phyloP scores from a whole-genome alignment of 2,113 vertebrate species.

The Pristiophorus japonicus region DNA sequence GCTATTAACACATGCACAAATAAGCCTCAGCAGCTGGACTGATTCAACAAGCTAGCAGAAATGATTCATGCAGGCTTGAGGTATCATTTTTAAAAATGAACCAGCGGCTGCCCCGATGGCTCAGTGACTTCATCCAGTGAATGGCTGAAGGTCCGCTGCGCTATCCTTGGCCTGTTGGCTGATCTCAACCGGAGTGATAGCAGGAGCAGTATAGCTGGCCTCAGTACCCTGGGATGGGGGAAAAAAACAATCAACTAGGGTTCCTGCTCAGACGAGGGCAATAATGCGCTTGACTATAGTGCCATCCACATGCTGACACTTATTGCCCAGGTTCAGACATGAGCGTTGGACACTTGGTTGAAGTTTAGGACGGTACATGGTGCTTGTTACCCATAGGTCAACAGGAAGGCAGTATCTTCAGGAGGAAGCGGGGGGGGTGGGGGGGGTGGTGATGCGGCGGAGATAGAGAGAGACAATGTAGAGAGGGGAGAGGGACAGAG shows the following conservation, averaged over 20 bases:
- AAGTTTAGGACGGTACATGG: background rate
- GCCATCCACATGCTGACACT: background rate
- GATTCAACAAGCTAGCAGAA: background rate
- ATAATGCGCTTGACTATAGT: background rate
- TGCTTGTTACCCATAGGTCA: background rate
- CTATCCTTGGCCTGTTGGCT: background rate
- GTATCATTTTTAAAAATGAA: no score
- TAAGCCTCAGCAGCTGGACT: background rate
- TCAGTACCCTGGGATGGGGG: background rate
- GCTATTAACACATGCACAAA: background rate
- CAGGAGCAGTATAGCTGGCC: background rate
- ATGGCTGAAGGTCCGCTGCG: background rate
- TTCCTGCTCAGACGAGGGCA: background rate
- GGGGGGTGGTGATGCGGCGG: no score
- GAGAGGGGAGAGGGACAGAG: rapidly evolving
- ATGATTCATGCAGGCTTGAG: background rate
- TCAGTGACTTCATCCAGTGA: background rate
- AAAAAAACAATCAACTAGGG: background rate
- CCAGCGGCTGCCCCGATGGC: background rate
- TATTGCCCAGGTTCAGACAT: background rate
- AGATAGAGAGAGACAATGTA: background rate
- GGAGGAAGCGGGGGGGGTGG: background rate
- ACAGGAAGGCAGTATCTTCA: background rate
- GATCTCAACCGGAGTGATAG: background rate
- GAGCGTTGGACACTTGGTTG: background rate